Percentiles rank a stretch among this genome's conserved stretches.
These are phyloP conservation scores for Eumeta japonica DNA, from an alignment of 1,140 invertebrate genomes.

Conservation along the genomic window DNA sequence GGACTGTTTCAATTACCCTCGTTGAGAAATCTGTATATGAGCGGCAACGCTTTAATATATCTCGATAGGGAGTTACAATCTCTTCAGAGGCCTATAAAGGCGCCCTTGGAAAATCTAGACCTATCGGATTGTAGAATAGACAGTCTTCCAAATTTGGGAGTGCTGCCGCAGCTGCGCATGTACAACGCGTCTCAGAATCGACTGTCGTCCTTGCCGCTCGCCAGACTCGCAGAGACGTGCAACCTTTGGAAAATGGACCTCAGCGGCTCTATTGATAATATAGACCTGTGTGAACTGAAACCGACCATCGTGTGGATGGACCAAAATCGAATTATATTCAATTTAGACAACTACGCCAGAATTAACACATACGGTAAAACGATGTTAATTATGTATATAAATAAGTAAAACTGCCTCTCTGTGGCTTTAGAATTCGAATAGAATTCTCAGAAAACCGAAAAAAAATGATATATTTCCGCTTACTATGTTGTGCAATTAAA, in stretches of 20 bases:
- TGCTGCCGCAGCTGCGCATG: conserved; percentile 43
- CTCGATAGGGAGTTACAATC: conserved; percentile 34
- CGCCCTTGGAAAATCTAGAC: conserved; percentile 58
- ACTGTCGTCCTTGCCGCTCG: conserved; percentile 24
- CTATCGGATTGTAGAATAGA: conserved; percentile 58
- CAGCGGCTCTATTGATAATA: conserved; percentile 33
- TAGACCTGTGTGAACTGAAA: conserved; percentile 36
- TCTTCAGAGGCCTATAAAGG: conserved; percentile 53
- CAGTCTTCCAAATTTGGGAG: conserved; percentile 55
- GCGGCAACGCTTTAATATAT: conserved; percentile 56
- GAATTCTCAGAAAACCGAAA: neutral
- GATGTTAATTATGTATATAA: neutral
- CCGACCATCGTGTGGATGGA: conserved; percentile 40
- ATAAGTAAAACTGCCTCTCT: neutral
- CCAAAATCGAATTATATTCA: conserved; percentile 29
- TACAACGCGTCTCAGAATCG: conserved; percentile 53
- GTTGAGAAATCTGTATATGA: conserved; percentile 60
- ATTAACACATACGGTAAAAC: conserved; percentile 36
- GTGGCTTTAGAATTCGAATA: neutral
- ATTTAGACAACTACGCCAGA: conserved; percentile 33
- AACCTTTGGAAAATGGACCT: conserved; percentile 45
- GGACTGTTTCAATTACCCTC: conserved; percentile 59
- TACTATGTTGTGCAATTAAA: conserved; percentile 17
- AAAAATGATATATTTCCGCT: neutral
- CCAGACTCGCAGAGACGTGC: conserved; percentile 44